Conservation (phyloP, 2,797 vertebrate species). For the Florisuga fusca region DNA sequence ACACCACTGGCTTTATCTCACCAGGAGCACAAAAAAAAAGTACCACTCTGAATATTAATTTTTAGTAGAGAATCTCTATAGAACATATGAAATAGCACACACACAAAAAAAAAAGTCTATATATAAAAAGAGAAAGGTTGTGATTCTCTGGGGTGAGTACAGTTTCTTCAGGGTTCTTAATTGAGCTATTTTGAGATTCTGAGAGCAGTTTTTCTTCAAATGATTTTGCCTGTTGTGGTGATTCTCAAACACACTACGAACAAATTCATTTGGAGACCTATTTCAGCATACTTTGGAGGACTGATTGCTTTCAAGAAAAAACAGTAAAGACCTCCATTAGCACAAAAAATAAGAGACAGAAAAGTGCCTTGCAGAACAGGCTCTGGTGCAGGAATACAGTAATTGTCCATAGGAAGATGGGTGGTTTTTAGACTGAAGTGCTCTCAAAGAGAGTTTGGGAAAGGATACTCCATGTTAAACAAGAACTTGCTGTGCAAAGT, state of each 20-base stretch:
- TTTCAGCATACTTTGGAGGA: background rate
- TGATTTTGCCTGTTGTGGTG: background rate
- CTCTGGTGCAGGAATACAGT: background rate
- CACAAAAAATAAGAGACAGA: background rate
- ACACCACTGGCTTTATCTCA: background rate
- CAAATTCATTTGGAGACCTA: constrained; percentile 21
- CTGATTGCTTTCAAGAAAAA: constrained; percentile 28
- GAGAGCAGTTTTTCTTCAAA: constrained; percentile 26
- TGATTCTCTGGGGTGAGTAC: background rate
- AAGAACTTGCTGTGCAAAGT: background rate
- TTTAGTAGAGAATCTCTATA: background rate
- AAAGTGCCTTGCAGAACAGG: background rate
- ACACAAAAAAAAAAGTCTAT: background rate
- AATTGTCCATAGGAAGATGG: background rate
- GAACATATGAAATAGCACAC: background rate
- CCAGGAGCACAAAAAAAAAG: background rate
- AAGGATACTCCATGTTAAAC: background rate
- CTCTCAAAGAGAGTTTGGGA: background rate
- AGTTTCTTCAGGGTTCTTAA: constrained; percentile 3
- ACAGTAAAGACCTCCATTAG: background rate
- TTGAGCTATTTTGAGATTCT: constrained; percentile 24
- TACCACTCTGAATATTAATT: background rate
- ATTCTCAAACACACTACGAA: constrained; percentile 16
- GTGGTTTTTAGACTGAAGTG: background rate
- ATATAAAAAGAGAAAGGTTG: background rate